Evolutionary conservation across 2,797 vertebrate species (phyloP).

Genomic region (Brotula barbata): DNA sequence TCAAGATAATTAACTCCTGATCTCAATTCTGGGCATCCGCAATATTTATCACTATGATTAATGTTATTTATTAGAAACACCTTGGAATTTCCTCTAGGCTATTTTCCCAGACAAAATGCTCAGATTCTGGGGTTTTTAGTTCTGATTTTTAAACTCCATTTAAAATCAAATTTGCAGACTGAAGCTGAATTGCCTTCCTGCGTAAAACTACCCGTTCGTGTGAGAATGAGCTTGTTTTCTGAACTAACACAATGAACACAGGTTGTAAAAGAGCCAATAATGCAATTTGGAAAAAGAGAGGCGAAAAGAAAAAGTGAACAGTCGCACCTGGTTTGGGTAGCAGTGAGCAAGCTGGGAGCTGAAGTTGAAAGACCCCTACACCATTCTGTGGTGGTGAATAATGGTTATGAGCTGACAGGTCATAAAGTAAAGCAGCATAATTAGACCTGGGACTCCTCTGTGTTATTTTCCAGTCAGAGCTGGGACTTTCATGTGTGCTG

Average conservation of each 20-base stretch:
- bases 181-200: background rate
- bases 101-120: no score
- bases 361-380: slow-evolving; percentile 60
- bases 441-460: slow-evolving; percentile 59
- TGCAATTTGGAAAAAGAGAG: slow-evolving; percentile 17
- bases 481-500: slow-evolving; percentile 69
- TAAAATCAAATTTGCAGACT: no score
- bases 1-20: no score
- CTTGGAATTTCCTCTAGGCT: no score
- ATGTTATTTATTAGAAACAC: no score
- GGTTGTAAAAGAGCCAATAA: slow-evolving; percentile 17
- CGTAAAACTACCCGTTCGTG: slow-evolving; percentile 5
- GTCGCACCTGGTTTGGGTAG: slow-evolving; percentile 71
- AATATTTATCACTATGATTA: no score
- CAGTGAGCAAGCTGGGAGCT: slow-evolving; percentile 62
- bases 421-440: slow-evolving; percentile 72
- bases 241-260: slow-evolving; percentile 3
- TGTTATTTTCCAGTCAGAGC: slow-evolving; percentile 68
- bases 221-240: background rate
- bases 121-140: no score
- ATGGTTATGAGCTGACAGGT: slow-evolving; percentile 65
- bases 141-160: background rate
- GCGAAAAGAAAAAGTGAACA: slow-evolving; percentile 49
- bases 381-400: slow-evolving; percentile 39
- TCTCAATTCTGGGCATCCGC: no score